Evolutionary conservation across 1,140 invertebrate genomes (phyloP), one percentile per base, ranked within the genome.

Genomic region (Papilio aristodemus): DNA sequence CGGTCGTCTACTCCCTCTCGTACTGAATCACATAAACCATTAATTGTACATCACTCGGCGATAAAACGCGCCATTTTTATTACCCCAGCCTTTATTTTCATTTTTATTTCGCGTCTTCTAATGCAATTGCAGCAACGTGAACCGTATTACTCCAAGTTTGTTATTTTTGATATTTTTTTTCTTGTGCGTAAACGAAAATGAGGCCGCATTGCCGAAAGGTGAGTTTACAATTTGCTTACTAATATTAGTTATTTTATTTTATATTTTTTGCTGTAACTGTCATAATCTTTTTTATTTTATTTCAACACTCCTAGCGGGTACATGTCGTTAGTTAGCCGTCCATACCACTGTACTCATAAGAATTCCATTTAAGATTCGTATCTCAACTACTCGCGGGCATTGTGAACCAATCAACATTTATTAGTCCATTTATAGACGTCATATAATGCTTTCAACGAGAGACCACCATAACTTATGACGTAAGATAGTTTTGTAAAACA

Each of bases 321-420:
- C 13, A 14, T 19, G 17, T 10, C 7, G n/a, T 37, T 62, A 37
- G 11, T 43, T 46, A 32, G 39, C 4, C n/a, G 41, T 46, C 39
- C 25, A 43, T 66, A 36, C 50, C 41, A 54, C 9, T 54, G 71
- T 71, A 64, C 46, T 69, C 59, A 70, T 69, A 72, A 70, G 74
- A 74, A 71, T 71, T 69, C 60, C 68, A 75, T 69, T 71, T 69
- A 59, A 69, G 59, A 74, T 71, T 68, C 68, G 59, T 71, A 70
- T 70, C 75, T 71, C 62, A 54, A 69, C 59, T 73, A 81, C 80
- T 85, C 84, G 78, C 70, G 78, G 85, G 81, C 85, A 90, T 90
- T 90, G 88, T 89, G 70, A 77, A 76, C 72, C 88, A 89, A 90
- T 89, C 85, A 85, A 83, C 77, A 76, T 86, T 79, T 80, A 89